Conservation (phyloP, 2,113 vertebrate genomes). For the Herpailurus yagouaroundi region DNA sequence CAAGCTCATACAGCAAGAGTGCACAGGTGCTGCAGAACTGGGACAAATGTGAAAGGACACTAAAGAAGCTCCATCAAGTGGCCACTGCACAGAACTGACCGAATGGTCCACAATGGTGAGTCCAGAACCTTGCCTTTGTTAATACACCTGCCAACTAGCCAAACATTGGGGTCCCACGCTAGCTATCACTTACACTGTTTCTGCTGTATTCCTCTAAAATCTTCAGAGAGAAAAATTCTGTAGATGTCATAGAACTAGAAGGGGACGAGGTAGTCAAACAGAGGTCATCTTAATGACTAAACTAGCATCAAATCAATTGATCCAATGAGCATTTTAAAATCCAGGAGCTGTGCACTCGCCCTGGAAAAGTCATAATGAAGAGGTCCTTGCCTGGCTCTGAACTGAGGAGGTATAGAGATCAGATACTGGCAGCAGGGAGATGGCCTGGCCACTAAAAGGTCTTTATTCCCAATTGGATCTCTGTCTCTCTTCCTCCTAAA, state of each 20-base stretch:
- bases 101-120: background rate
- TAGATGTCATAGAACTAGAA: background rate
- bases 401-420: background rate
- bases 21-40: background rate
- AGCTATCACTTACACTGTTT: background rate
- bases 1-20: background rate
- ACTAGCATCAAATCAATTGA: background rate
- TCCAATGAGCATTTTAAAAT: background rate
- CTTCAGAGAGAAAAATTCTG: background rate
- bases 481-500: background rate
- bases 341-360: background rate
- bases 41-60: background rate
- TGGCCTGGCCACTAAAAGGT: background rate
- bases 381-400: background rate
- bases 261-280: background rate
- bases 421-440: background rate
- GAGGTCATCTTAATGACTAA: background rate
- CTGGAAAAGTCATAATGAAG: background rate
- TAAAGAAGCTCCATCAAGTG: background rate
- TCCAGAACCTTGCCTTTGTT: background rate
- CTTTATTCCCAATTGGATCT: slow-evolving; percentile 1
- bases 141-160: background rate
- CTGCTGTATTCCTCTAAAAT: background rate
- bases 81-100: background rate
- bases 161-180: background rate